Evolutionary conservation across 2,888 invertebrate species (phyloP).

Genomic region (Helicoverpa assulta): DNA sequence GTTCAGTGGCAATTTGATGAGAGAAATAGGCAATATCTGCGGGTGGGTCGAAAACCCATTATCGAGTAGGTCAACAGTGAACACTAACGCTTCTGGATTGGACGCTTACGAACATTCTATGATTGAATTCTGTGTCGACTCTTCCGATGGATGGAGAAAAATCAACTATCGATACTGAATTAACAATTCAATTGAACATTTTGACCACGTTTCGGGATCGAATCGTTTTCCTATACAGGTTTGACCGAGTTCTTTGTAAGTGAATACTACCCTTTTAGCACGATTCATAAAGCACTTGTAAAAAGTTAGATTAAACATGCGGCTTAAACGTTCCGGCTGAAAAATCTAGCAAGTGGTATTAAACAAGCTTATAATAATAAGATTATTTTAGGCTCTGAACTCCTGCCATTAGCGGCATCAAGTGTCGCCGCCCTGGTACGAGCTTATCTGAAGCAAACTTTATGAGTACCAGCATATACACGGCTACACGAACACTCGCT

Average conservation of each 20-base stretch:
- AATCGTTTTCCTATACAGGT: neutral
- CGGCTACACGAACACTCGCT: slow-evolving; percentile 38
- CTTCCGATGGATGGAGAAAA: slow-evolving; percentile 35
- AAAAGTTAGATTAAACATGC: too few species aligned
- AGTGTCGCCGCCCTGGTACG: slow-evolving; percentile 6
- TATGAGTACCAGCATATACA: slow-evolving; percentile 58
- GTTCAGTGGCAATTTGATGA: slow-evolving; percentile 37
- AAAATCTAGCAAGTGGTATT: too few species aligned
- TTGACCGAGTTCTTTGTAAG: neutral
- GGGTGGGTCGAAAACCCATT: slow-evolving; percentile 56
- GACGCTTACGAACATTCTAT: slow-evolving; percentile 47
- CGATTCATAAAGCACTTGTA: neutral
- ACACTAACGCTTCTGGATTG: slow-evolving; percentile 54
- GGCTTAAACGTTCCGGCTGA: too few species aligned
- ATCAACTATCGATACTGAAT: slow-evolving; percentile 31
- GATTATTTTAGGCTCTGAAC: slow-evolving; percentile 18
- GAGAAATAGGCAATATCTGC: slow-evolving; percentile 59
- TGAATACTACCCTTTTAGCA: neutral
- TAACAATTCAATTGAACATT: slow-evolving; percentile 30
- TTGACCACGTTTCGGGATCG: slow-evolving; percentile 4
- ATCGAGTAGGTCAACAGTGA: slow-evolving; percentile 59
- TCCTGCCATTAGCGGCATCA: slow-evolving; percentile 26
- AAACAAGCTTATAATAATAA: slow-evolving; percentile 3
- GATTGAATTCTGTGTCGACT: slow-evolving; percentile 59
- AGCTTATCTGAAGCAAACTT: slow-evolving; percentile 54